These are phyloP conservation scores for Hydrozoanthus gracilis DNA, from an alignment of 92 coral and sea anemone genomes.

Conservation along the genomic window DNA sequence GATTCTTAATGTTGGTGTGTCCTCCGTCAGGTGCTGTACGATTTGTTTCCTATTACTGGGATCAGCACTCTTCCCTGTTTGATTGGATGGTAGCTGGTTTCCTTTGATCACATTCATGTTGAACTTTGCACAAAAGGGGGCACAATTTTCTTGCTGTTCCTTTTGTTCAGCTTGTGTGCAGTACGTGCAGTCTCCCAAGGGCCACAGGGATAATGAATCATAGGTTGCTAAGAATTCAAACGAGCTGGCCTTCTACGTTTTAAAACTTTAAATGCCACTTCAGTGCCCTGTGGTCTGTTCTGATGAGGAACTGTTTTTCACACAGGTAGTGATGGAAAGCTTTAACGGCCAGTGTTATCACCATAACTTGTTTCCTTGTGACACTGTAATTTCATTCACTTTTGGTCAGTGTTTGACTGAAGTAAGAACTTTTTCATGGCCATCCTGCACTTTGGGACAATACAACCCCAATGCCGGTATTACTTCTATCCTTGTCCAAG, in stretches of 20 bases:
- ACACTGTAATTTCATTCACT: slow-evolving; percentile 45
- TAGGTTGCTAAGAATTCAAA: slow-evolving; percentile 50
- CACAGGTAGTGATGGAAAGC: slow-evolving; percentile 49
- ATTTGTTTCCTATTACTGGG: background rate
- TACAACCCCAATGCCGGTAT: slow-evolving; percentile 41
- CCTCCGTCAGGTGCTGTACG: background rate
- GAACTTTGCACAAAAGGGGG: background rate
- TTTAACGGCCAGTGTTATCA: slow-evolving; percentile 39
- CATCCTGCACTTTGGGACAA: slow-evolving; percentile 31
- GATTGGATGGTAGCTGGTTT: background rate
- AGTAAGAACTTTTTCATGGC: slow-evolving; percentile 29
- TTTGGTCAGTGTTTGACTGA: slow-evolving; percentile 35
- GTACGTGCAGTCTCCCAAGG: slow-evolving; percentile 23
- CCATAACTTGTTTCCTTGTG: slow-evolving; percentile 44
- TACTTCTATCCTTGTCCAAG: slow-evolving; percentile 53
- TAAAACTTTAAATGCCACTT: slow-evolving; percentile 37
- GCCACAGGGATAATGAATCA: background rate
- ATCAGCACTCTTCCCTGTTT: background rate
- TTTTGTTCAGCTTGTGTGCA: slow-evolving; percentile 34
- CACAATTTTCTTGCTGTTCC: background rate
- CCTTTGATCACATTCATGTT: background rate
- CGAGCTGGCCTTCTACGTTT: slow-evolving; percentile 43
- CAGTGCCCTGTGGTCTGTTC: slow-evolving; percentile 30
- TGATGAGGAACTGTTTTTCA: slow-evolving; percentile 38
- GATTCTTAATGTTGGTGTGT: background rate